Percentiles rank a stretch among this genome's conserved stretches.
phyloP scores from a whole-genome alignment of 1,140 invertebrate genomes.

The Drosophila pectinifera region DNA sequence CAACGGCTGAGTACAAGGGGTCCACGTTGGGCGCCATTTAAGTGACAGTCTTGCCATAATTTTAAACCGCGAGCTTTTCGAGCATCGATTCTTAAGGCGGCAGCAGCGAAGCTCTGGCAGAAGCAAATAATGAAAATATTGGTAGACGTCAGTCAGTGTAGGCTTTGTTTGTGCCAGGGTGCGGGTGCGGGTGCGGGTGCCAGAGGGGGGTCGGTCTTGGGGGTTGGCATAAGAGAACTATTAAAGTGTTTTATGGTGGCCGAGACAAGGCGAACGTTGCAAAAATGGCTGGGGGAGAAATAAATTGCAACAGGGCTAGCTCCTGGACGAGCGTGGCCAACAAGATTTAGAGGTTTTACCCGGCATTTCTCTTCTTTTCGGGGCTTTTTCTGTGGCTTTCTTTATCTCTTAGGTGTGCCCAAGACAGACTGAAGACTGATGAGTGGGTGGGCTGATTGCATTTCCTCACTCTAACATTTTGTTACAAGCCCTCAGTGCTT shows the following conservation, averaged over 20 bases:
- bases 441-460: slow-evolving; percentile 37
- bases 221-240: slow-evolving; percentile 63
- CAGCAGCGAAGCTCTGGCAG: slow-evolving; percentile 18
- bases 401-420: slow-evolving; percentile 44
- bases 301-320: slow-evolving; percentile 39
- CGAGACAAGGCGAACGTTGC: slow-evolving; percentile 67
- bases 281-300: slow-evolving; percentile 38
- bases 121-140: slow-evolving; percentile 45
- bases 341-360: slow-evolving; percentile 37
- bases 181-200: background rate
- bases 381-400: slow-evolving; percentile 43
- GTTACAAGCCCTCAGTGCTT: slow-evolving; percentile 25
- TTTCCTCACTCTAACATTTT: slow-evolving; percentile 13
- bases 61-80: slow-evolving; percentile 63
- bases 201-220: slow-evolving; percentile 7
- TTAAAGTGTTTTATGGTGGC: slow-evolving; percentile 80
- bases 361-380: slow-evolving; percentile 26
- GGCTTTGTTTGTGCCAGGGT: slow-evolving; percentile 10
- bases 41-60: slow-evolving; percentile 74
- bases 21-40: slow-evolving; percentile 39
- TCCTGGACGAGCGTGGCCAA: slow-evolving; percentile 26
- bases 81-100: slow-evolving; percentile 45
- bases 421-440: slow-evolving; percentile 44
- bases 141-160: slow-evolving; percentile 54
- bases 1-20: slow-evolving; percentile 5